Base-by-base conservation (phyloP, 2,797 vertebrate genomes). In the Glyptemys insculpta region DNA sequence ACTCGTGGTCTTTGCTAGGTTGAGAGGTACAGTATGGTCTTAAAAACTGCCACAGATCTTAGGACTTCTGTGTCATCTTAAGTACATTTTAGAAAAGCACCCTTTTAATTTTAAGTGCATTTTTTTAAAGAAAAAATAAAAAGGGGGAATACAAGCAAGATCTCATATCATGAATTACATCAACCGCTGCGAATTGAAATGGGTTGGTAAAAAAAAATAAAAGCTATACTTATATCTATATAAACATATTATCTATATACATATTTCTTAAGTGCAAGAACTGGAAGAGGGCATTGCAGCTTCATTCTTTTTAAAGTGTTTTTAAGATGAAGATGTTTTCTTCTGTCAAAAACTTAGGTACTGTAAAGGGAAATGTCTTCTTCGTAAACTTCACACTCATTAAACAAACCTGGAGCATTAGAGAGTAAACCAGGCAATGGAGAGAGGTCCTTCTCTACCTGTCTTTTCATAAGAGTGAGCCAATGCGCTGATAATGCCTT, bases 121-220 rank as follows among this genome's bases (percentile, higher is more conserved):
- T 98, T 98, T 98, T 90, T 98, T 97, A 94, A 95, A 88, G 52
- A 4, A 92, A 94, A 96, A 94, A 89, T 87, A 92, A 94, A 74
- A 29, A 21, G 59, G 12, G 3, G 49, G 37, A 81, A 54, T 25
- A 59, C 53, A 1, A 59, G 85, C 84, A 72, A 57, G 78, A 84
- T 91, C 62, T 97, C 53, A 82, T 95, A 97, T 97, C 93, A 91
- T 97, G 94, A 97, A 50, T 95, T 97, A 90, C 93, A 96, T 97
- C 95, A 97, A 96, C 86, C 94, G 94, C 97, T 98, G 96, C 97
- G 92, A 92, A 96, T 86, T 95, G 93, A 98, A 98, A 97, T 97
- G 95, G 97, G 96, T 98, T 98, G 97, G 97, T 98, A 95, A 97
- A 97, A 97, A 97, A 93, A 95, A 98, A 98, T 98, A 98, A 98